Evolutionary conservation across 2,888 invertebrate species (phyloP).

Genomic region (Euclidia mi): DNA sequence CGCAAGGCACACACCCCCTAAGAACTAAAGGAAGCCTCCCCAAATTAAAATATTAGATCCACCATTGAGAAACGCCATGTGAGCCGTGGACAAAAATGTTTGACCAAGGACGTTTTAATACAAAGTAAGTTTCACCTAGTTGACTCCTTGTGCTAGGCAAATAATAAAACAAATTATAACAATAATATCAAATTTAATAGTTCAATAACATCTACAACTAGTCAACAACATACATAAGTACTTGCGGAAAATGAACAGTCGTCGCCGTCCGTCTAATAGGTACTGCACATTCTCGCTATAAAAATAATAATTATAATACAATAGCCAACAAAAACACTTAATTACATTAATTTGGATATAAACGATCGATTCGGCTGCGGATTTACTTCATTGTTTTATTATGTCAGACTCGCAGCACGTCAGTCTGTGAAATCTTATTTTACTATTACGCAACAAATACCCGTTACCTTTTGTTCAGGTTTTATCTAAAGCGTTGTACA

Average conservation of each 20-base stretch:
- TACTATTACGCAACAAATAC: constrained; percentile 79
- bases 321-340: constrained; percentile 54
- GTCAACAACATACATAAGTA: constrained; percentile 81
- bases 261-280: constrained; percentile 27
- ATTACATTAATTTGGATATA: constrained; percentile 48
- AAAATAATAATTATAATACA: constrained; percentile 43
- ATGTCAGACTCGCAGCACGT: constrained; percentile 57
- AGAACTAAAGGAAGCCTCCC: no score
- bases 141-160: no score
- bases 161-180: constrained; percentile 30
- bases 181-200: constrained; percentile 62
- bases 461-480: constrained; percentile 75
- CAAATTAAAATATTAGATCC: no score
- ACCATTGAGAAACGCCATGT: no score
- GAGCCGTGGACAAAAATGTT: no score
- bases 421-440: constrained; percentile 79
- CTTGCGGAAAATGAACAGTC: constrained; percentile 61
- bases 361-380: constrained; percentile 50
- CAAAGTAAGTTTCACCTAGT: no score
- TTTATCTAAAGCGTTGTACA: constrained; percentile 78
- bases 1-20: no score
- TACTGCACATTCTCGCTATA: constrained; percentile 37
- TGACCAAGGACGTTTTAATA: no score
- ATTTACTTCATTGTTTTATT: constrained; percentile 60
- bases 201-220: constrained; percentile 83